Evolutionary conservation across 2,113 vertebrate species (phyloP).

Genomic region (Cyanocitta stelleri): DNA sequence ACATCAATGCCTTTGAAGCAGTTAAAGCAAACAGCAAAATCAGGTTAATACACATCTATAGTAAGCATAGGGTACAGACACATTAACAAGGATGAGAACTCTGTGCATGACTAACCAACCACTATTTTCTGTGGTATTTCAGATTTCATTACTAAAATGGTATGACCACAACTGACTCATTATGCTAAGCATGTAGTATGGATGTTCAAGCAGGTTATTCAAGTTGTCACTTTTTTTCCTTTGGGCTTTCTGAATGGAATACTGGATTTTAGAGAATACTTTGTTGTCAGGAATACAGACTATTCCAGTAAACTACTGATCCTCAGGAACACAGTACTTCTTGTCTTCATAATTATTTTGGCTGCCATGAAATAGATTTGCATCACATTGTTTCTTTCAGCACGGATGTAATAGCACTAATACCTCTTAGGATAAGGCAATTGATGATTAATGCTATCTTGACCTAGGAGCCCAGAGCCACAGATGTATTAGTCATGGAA

Average conservation of each 20-base stretch:
- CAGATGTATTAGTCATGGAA: background rate
- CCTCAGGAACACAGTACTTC: background rate
- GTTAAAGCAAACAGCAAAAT: background rate
- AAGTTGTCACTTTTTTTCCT: background rate
- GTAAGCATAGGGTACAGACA: background rate
- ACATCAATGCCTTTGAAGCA: background rate
- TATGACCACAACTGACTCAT: background rate
- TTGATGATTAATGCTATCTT: background rate
- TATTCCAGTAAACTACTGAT: background rate
- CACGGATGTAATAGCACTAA: background rate
- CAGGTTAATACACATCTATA: background rate
- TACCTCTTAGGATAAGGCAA: background rate
- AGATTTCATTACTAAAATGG: background rate
- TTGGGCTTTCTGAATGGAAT: background rate
- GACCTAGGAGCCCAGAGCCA: background rate
- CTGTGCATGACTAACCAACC: background rate
- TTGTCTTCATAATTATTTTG: background rate
- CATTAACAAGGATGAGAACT: background rate
- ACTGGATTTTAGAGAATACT: background rate
- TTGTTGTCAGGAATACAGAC: background rate
- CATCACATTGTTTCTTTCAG: background rate
- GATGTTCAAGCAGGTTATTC: background rate
- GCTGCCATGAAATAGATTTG: background rate
- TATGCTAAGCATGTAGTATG: background rate
- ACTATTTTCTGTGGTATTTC: background rate